A percentile compares a stretch with the other conserved stretches of the same genome.
Evolutionary conservation across 2,797 vertebrate species (phyloP).

Genomic region (Mustela erminea): DNA sequence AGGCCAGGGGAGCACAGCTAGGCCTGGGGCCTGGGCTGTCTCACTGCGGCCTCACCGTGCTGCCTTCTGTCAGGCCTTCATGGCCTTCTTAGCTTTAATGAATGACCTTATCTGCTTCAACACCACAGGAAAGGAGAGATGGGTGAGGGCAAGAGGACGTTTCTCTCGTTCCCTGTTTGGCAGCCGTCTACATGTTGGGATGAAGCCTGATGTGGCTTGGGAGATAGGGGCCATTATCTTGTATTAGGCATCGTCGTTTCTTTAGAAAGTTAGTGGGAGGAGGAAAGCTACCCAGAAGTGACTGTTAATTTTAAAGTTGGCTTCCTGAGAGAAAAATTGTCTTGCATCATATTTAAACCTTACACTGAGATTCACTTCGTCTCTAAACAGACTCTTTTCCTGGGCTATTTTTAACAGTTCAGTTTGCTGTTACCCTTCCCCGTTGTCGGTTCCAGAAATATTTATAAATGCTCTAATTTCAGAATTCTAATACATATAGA

Average conservation of each 20-base stretch:
- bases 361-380: conserved; percentile 67
- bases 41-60: neutral
- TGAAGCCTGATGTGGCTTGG: neutral
- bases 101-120: neutral
- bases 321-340: conserved; percentile 62
- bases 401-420: conserved; percentile 20
- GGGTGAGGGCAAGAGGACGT: neutral
- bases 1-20: neutral
- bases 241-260: neutral
- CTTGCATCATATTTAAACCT: conserved; percentile 66
- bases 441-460: conserved; percentile 70
- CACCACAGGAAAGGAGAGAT: neutral
- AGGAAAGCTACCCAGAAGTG: neutral
- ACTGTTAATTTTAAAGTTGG: conserved; percentile 65
- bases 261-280: conserved; percentile 39
- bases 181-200: neutral
- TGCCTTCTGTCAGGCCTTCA: neutral
- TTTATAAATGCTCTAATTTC: conserved; percentile 61
- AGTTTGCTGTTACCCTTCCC: conserved; percentile 60
- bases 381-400: conserved; percentile 72
- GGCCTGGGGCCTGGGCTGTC: neutral
- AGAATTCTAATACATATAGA: conserved; percentile 60
- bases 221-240: neutral
- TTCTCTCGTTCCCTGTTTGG: neutral
- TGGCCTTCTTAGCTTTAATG: neutral